Conservation (phyloP, 2,797 vertebrate genomes). For the Emydoidea blandingii region DNA sequence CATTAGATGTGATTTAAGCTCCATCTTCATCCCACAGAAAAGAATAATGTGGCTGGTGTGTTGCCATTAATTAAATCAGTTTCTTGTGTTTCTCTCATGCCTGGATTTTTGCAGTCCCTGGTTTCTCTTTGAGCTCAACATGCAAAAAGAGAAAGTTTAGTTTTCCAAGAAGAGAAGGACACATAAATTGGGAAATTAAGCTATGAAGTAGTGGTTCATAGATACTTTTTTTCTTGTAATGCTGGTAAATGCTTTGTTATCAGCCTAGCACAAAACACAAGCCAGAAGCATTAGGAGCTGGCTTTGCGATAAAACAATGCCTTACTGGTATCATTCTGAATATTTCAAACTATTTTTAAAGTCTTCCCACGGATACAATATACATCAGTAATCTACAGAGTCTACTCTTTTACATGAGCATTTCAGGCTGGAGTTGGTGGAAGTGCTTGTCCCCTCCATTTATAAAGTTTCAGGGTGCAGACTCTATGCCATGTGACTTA, state of each 20-base stretch:
- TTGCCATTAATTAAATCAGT: background rate
- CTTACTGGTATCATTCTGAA: background rate
- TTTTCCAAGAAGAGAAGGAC: background rate
- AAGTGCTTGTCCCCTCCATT: background rate
- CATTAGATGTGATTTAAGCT: conserved; percentile 1
- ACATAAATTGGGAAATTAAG: fast-evolving
- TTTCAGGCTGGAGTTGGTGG: background rate
- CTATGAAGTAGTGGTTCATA: fast-evolving
- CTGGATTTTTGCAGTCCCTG: fast-evolving
- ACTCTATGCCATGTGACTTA: background rate
- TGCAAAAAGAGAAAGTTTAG: background rate
- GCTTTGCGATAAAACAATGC: background rate
- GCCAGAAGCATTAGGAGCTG: background rate
- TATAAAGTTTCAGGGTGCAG: background rate
- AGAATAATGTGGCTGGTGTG: fast-evolving
- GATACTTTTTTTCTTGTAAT: background rate
- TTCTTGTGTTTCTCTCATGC: background rate
- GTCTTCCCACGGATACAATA: background rate
- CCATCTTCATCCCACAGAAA: background rate
- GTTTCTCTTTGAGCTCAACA: background rate
- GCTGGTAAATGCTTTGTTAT: background rate
- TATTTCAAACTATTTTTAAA: background rate
- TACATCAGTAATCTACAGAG: background rate
- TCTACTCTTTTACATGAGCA: background rate
- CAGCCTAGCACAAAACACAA: background rate